Base-by-base conservation (phyloP, 2,797 vertebrate species). In the Ptychadena robeensis region DNA sequence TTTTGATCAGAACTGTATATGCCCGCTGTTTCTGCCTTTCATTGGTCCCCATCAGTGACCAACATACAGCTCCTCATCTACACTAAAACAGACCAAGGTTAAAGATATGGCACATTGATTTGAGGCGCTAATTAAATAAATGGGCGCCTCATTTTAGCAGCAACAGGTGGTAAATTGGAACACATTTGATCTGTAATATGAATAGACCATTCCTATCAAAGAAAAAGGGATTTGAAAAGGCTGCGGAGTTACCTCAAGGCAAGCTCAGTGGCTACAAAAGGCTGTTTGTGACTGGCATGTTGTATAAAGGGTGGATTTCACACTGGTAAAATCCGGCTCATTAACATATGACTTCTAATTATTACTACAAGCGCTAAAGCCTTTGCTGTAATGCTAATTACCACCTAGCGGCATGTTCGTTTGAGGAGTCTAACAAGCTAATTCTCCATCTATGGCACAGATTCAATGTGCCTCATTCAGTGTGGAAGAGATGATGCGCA, bases 331-430 rank as follows among this genome's bases (percentile, higher is more conserved):
- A 65, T 71, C 61, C 68, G 18, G 38, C 75, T 83, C 61, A 83
- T 83, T 83, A 83, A 67, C 82, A 83, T 73, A 83, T 72, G 67
- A 83, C 74, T 83, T 79, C 82, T 83, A 79, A 83, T 83, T 78
- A 79, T 79, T 53, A 71, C 59, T 69, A 57, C 31, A 35, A 68
- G 74, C 68, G 27, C 44, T 34, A 70, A 14, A 63, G 68, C 48
- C 6, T 37, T 31, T 34, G 27, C 63, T 53, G 79, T n/a, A 66
- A 48, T 67, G 79, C 70, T 73, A 81, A 81, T 81, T 53, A 81
- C 79, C 79, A 73, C 79, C 70, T 57, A 81, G 79, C 61, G 59
- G 38, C 69, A 72, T 75, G 31, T 40, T 71, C 63, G 48, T 79
- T 34, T 27, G 28, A 32, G 79, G 32, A 65, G 64, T 65, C 30